These are phyloP conservation scores for Halichondria panicea DNA, from an alignment of 37 sponge, comb jelly and placozoan genomes.

Conservation along the genomic window DNA sequence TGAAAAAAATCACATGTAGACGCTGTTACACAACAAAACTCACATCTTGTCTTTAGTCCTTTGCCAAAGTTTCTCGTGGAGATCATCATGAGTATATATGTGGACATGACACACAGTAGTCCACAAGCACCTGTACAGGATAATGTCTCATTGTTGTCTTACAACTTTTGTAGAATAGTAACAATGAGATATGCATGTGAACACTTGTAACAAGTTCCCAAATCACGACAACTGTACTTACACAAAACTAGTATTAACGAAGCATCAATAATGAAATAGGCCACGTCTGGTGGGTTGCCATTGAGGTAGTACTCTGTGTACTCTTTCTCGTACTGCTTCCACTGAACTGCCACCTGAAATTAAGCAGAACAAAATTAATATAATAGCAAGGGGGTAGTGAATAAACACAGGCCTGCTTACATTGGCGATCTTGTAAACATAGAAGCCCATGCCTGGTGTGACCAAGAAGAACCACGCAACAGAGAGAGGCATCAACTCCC, in stretches of 20 bases:
- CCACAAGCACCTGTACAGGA: conserved; percentile 6
- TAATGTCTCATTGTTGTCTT: not conserved
- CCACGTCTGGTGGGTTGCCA: not conserved
- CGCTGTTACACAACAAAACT: no score
- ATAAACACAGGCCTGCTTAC: conserved; percentile 14
- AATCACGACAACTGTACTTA: not conserved
- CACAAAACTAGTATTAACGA: not conserved
- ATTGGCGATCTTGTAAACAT: conserved; percentile 41
- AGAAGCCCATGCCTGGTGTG: conserved; percentile 1
- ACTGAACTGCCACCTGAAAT: conserved; percentile 9
- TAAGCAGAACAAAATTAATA: not conserved
- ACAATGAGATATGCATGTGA: not conserved
- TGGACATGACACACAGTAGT: not conserved
- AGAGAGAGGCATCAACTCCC: conserved; percentile 4
- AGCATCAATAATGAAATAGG: conserved; percentile 4
- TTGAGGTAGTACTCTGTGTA: conserved; percentile 5
- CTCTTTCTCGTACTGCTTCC: conserved; percentile 9
- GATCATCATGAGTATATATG: conserved; percentile 2
- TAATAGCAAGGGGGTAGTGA: not conserved
- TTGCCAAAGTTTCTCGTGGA: conserved; percentile 29
- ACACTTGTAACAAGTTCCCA: not conserved
- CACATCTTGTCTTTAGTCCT: conserved; percentile 45
- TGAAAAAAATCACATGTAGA: no score
- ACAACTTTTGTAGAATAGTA: not conserved
- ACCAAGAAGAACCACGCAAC: conserved; percentile 10